A percentile compares a stretch with the other conserved stretches of the same genome.
phyloP scores from a whole-genome alignment of 2,113 vertebrate species.

The Saiga tatarica region DNA sequence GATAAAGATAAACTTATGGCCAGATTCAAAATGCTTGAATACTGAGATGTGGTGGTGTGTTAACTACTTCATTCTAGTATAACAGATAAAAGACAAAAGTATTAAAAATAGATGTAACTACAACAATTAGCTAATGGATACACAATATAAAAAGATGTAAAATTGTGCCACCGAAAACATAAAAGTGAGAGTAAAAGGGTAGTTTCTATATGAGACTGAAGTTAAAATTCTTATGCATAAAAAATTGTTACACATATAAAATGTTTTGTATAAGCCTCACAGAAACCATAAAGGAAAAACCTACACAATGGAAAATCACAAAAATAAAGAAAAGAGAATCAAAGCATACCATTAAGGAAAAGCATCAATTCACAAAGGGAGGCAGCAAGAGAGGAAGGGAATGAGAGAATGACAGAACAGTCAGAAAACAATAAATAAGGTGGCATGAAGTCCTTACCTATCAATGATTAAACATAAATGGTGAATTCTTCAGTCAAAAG shows the following conservation, averaged over 20 bases:
- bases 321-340: background rate
- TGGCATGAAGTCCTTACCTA: background rate
- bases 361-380: background rate
- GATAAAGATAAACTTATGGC: background rate
- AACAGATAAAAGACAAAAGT: background rate
- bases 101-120: background rate
- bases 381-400: background rate
- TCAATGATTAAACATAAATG: background rate
- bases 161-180: background rate
- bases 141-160: background rate
- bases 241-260: background rate
- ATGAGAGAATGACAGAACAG: background rate
- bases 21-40: background rate
- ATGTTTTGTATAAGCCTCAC: background rate
- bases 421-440: background rate
- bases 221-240: background rate
- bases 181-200: background rate
- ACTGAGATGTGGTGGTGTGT: background rate
- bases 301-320: background rate
- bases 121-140: background rate
- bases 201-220: background rate
- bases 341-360: background rate
- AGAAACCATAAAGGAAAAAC: background rate
- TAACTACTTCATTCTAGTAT: background rate
- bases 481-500: background rate